Base-by-base conservation (phyloP, 2,888 invertebrate genomes). In the Drosophila algonquin region DNA sequence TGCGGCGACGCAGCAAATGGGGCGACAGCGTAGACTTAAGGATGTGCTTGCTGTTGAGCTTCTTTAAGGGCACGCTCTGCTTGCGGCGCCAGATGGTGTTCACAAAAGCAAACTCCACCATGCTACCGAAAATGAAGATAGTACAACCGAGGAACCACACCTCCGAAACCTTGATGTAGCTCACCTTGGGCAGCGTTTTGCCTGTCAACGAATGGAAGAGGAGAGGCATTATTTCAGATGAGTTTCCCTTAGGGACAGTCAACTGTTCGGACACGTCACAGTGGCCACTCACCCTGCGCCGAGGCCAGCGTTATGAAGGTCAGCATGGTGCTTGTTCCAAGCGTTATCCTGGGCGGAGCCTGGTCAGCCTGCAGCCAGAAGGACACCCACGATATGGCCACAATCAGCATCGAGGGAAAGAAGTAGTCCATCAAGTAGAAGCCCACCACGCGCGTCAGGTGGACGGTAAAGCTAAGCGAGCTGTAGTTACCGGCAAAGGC, bases 321-420 rank as follows among this genome's bases (percentile, higher is more conserved):
- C 78, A 97, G 93, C 95, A 97, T 96, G 1, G 97, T 97, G 81
- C 96, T 96, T 2, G 97, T 96, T 45, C 96, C 97, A 84, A 97
- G 92, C 63, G 96, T 96, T 58, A 96, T 96, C 84, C 97, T 94
- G 12, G 97, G 97, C 1, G 97, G 95, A 14, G 96, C 94, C 45
- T 97, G 96, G 90, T 97, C 97, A 57, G 97, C 96, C 91, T 97
- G 97, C 64, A 97, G 91, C 97, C 97, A 97, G 90, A 97, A 97
- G 0, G 97, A 96, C 12, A 97, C 97, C 97, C 97, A 97, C 0
- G 97, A 97, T 85, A 96, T 96, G 7, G 95, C 95, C 2, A 97
- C 97, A 82, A 97, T 95, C 90, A 97, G 94, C 93, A 97, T 96
- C 8, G 97, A 97, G 3, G 97, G 97, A 74, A 97, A 94, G 81